Evolutionary conservation across 2,113 vertebrate genomes (phyloP).

Genomic region (Numida meleagris): DNA sequence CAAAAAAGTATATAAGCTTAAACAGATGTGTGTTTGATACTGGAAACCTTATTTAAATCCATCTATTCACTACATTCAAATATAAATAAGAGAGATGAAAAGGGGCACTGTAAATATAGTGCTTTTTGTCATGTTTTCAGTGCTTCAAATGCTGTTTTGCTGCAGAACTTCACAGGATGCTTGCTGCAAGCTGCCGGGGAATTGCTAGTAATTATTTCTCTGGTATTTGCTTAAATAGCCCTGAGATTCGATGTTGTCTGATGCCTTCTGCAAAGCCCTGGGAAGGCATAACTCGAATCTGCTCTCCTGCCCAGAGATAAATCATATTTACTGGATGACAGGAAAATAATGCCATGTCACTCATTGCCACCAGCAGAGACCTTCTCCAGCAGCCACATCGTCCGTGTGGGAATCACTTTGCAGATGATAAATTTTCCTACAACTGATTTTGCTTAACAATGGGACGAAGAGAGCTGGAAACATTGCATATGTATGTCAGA

Average conservation of each 20-base stretch:
- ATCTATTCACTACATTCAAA: background rate
- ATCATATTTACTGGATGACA: background rate
- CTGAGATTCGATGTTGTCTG: background rate
- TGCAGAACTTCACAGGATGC: background rate
- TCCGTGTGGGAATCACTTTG: accelerated
- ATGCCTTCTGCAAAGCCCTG: background rate
- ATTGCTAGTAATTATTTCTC: constrained; percentile 30
- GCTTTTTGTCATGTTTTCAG: background rate
- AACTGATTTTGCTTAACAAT: background rate
- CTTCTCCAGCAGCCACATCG: accelerated
- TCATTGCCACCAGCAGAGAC: background rate
- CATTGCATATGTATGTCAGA: background rate
- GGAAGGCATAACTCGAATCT: background rate
- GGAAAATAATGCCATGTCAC: background rate
- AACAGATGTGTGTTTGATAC: no score
- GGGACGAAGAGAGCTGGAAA: background rate
- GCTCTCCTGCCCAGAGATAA: background rate
- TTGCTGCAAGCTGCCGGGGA: constrained; percentile 9
- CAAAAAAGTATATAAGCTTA: background rate
- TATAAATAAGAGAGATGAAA: background rate
- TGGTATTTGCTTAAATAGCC: constrained; percentile 39
- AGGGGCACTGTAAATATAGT: background rate
- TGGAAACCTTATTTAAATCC: background rate
- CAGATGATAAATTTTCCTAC: background rate
- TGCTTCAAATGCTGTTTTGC: background rate